These are phyloP conservation scores for Tetragonula clypearis DNA, from an alignment of 1,140 invertebrate genomes.

Conservation along the genomic window DNA sequence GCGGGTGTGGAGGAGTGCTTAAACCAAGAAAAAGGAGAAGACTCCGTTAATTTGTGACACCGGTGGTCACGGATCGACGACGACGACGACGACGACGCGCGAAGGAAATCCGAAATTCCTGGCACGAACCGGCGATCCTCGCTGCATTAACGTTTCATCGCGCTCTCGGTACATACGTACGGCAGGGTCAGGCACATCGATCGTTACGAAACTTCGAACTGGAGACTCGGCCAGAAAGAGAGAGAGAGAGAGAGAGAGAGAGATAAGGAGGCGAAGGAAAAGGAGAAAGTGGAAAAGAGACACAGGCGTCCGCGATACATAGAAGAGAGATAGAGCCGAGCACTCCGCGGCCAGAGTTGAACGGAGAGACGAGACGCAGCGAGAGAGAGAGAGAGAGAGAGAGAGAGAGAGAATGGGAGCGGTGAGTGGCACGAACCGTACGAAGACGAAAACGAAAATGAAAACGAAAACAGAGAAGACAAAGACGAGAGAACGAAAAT, in stretches of 20 bases:
- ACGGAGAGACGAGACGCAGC: slow-evolving; percentile 24
- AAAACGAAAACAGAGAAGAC: slow-evolving; percentile 2
- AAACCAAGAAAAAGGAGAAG: not conserved
- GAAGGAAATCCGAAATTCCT: slow-evolving; percentile 65
- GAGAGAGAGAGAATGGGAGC: slow-evolving; percentile 23
- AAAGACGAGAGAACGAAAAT: slow-evolving; percentile 27
- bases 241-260: not conserved
- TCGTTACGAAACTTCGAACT: slow-evolving; percentile 68
- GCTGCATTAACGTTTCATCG: slow-evolving; percentile 72
- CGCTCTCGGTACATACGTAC: slow-evolving; percentile 64
- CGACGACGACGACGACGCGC: slow-evolving; percentile 8
- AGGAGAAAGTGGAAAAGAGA: not conserved
- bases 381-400: slow-evolving; percentile 34
- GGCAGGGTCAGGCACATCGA: slow-evolving; percentile 66
- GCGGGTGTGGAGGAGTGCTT: not conserved
- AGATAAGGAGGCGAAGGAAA: not conserved
- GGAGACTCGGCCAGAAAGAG: slow-evolving; percentile 48
- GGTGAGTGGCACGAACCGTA: not conserved
- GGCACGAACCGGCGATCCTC: slow-evolving; percentile 67
- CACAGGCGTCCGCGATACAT: not conserved
- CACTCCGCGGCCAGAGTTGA: not conserved
- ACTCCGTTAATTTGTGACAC: slow-evolving; percentile 57
- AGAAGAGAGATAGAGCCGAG: not conserved
- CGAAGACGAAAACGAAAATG: slow-evolving; percentile 2
- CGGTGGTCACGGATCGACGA: slow-evolving; percentile 37